phyloP scores from a whole-genome alignment of 2,113 vertebrate genomes.

The Osmerus mordax region DNA sequence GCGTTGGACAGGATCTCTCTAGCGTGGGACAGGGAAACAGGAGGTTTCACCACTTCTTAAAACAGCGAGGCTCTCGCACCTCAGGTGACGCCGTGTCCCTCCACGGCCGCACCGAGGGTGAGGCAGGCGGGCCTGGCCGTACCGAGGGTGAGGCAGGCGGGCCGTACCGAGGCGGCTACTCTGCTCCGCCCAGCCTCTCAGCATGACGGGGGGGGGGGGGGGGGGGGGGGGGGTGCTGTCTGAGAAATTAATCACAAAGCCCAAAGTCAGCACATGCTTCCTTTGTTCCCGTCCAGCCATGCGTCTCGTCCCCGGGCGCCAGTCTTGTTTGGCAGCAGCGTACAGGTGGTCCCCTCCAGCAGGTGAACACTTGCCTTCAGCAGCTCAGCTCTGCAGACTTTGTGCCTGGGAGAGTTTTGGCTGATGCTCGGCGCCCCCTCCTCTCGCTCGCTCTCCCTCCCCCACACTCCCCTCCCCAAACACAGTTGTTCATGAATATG shows the following conservation, averaged over 20 bases:
- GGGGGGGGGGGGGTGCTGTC: background rate
- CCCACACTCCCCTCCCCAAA: slow-evolving; percentile 53
- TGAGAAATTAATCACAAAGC: slow-evolving; percentile 5
- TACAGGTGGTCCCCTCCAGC: slow-evolving; percentile 60
- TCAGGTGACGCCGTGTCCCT: background rate
- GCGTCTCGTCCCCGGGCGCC: slow-evolving; percentile 45
- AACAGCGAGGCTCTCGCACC: background rate
- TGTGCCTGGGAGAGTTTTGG: slow-evolving; percentile 66
- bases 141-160: too few species aligned
- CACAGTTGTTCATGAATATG: slow-evolving; percentile 83
- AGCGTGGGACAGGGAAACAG: slow-evolving; percentile 10
- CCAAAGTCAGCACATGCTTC: slow-evolving; percentile 10
- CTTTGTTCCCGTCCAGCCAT: slow-evolving; percentile 44
- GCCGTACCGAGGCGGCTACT: background rate
- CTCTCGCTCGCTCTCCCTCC: slow-evolving; percentile 21
- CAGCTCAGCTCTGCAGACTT: slow-evolving; percentile 52
- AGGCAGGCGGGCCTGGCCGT: too few species aligned
- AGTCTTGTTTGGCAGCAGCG: slow-evolving; percentile 30
- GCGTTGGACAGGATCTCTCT: slow-evolving; percentile 43
- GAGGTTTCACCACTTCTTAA: background rate
- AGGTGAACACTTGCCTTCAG: slow-evolving; percentile 53
- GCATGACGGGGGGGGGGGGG: background rate
- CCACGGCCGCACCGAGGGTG: too few species aligned
- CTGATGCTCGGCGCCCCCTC: slow-evolving; percentile 30
- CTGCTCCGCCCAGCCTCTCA: background rate